Percentiles rank a stretch among this genome's conserved stretches.
phyloP scores from a whole-genome alignment of 2,113 vertebrate species.

The Amphilophus citrinellus region DNA sequence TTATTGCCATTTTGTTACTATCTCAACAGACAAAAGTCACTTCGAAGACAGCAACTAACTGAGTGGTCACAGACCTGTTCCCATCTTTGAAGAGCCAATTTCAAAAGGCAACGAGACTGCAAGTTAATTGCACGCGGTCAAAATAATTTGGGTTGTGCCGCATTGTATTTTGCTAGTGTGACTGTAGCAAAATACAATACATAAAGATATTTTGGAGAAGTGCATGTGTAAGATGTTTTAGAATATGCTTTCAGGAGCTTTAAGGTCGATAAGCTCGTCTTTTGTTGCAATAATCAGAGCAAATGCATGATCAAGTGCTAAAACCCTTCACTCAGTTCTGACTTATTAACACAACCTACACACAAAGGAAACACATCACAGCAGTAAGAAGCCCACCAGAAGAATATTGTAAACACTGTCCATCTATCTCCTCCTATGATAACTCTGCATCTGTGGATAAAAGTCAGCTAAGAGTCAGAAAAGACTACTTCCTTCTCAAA shows the following conservation, averaged over 20 bases:
- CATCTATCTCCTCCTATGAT: neutral
- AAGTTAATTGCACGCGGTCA: neutral
- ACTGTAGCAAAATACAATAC: neutral
- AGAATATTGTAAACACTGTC: constrained; percentile 8
- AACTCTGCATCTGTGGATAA: neutral
- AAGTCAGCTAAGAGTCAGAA: neutral
- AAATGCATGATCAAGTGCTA: neutral
- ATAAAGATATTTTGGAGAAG: neutral
- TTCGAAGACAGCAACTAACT: rapidly evolving
- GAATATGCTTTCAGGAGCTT: neutral
- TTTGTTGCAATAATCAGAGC: neutral
- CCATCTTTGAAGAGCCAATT: neutral
- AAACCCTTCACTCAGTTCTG: neutral
- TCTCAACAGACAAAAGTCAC: neutral
- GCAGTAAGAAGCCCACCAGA: constrained; percentile 22
- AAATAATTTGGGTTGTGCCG: neutral
- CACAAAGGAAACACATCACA: constrained; percentile 18
- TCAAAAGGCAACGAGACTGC: neutral
- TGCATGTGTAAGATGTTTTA: neutral
- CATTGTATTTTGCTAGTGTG: neutral
- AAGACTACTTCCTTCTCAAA: constrained; percentile 15
- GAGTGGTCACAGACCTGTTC: neutral
- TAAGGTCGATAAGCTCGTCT: neutral
- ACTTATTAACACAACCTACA: neutral
- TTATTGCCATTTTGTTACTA: neutral